Evolutionary conservation across 2,113 vertebrate genomes (phyloP).

Genomic region (Piliocolobus tephrosceles): DNA sequence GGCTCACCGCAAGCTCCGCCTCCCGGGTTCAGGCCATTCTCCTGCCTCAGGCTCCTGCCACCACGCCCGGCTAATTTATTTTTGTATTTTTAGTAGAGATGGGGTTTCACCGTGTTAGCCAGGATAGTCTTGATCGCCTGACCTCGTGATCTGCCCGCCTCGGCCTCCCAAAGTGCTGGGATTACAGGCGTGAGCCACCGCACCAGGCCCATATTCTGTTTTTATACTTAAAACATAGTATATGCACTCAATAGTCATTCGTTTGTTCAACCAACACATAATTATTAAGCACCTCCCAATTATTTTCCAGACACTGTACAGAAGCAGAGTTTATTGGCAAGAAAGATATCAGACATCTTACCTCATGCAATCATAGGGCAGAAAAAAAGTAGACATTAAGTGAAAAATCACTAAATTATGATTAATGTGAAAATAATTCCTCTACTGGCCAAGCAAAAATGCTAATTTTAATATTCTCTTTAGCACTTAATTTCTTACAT

Average conservation of each 20-base stretch:
- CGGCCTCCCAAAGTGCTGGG: no score
- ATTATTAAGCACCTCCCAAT: background rate
- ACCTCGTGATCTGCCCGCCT: no score
- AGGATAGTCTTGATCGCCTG: no score
- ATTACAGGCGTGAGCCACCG: no score
- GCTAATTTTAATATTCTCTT: background rate
- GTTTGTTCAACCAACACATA: background rate
- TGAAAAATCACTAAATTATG: background rate
- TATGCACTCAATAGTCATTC: background rate
- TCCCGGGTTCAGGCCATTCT: no score
- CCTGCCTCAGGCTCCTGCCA: no score
- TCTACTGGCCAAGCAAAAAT: background rate
- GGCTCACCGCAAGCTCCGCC: no score
- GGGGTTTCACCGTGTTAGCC: no score
- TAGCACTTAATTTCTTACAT: background rate
- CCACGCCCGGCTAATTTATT: no score
- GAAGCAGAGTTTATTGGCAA: background rate
- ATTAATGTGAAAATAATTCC: background rate
- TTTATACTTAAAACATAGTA: background rate
- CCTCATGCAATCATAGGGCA: background rate
- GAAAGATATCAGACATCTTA: background rate
- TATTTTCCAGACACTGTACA: background rate
- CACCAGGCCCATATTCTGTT: no score
- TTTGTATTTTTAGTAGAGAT: no score
- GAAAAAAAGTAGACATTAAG: background rate